Conservation (phyloP, 2,797 vertebrate species). For the Notolabrus celidotus region DNA sequence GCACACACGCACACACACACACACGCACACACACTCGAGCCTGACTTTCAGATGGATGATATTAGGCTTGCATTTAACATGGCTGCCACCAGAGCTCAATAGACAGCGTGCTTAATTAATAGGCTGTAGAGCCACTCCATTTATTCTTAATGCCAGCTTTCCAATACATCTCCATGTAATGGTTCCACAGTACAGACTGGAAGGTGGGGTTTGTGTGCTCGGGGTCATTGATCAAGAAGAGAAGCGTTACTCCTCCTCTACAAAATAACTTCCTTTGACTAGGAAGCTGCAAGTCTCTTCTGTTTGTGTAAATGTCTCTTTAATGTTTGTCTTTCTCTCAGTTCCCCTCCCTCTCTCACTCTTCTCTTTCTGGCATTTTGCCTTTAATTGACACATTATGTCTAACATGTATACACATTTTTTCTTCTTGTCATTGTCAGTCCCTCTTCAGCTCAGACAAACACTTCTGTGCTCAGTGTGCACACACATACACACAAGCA, state of each 20-base stretch:
- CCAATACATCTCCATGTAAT: slow-evolving; percentile 60
- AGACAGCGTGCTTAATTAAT: slow-evolving; percentile 77
- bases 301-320: slow-evolving; percentile 21
- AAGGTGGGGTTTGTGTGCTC: slow-evolving; percentile 20
- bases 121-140: slow-evolving; percentile 68
- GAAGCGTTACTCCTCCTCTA: not conserved
- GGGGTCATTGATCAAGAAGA: slow-evolving; percentile 57
- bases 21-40: not conserved
- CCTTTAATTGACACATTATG: not conserved
- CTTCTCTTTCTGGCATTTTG: not conserved
- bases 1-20: not conserved
- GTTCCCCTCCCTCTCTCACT: too few relatives aligned
- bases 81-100: slow-evolving; percentile 66
- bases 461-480: not conserved
- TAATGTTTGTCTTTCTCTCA: not conserved
- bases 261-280: slow-evolving; percentile 30
- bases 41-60: slow-evolving; percentile 71
- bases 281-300: not conserved
- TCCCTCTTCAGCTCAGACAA: not conserved
- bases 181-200: slow-evolving; percentile 30
- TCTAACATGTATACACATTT: not conserved
- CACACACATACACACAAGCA: not conserved
- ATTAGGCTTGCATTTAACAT: slow-evolving; percentile 62
- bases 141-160: slow-evolving; percentile 78
- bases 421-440: not conserved